Base-by-base conservation (phyloP, 2,888 invertebrate genomes). In the Adelphocoris suturalis region DNA sequence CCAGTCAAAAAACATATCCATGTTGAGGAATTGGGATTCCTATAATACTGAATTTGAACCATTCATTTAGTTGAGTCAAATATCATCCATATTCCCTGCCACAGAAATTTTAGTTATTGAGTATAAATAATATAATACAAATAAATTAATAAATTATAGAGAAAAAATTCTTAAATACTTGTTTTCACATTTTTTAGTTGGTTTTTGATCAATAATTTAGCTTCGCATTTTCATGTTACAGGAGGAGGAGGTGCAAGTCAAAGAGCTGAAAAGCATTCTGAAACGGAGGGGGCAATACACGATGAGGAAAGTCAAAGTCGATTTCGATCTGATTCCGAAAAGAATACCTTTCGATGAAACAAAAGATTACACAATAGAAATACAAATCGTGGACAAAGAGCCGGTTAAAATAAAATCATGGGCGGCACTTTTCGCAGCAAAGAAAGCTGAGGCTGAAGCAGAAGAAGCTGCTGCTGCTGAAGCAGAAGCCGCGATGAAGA, bases 321-420 rank as follows among this genome's bases (percentile, higher is more conserved):
- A 90, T 68, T 91, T 91, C 68, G 88, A 90, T 55, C 75, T 89
- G 52, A 89, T 90, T 27, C 75, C 90, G 4, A 84, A 90, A 28
- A 75, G 68, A 61, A 90, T 91, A n/a, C 91, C 91, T 11, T 91
- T 80, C 88, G 90, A 91, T 68, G 88, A 87, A 48, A 86, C 85
- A 9, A 91, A 91, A 52, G 91, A 91, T 46, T 90, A 84, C 87
- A 91, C 91, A 5, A 84, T 91, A 14, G 91, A 91, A 68, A 91
- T 91, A 28, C 90, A 90, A 85, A 89, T 91, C 9, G 88, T 91
- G 0, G 87, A 90, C 52, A 89, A 91, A 48, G 87, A 90, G 52
- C 86, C 90, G 14, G 81, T 90, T n/a, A 90, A 89, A 89, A 81
- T 91, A 3, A 89, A 90, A 68, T 91, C 91, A 12, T 91, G 90